Conservation (phyloP, 2,888 invertebrate genomes). For the Eupelmus urozonus region DNA sequence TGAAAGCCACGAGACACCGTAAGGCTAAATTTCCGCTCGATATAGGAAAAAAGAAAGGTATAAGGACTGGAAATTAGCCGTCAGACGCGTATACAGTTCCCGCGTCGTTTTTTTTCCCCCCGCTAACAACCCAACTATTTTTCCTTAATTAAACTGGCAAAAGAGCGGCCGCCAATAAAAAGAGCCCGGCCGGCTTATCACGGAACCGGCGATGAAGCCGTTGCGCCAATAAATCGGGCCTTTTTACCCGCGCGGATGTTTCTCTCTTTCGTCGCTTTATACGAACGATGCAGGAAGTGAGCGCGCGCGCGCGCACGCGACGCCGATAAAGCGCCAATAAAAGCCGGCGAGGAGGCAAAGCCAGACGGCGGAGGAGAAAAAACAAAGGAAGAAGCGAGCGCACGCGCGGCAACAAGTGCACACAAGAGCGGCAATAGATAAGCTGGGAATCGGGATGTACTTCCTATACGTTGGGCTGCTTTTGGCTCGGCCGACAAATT, state of each 20-base stretch:
- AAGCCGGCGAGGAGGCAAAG: background rate
- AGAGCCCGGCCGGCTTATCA: conserved; percentile 7
- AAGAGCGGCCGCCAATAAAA: background rate
- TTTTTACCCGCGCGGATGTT: background rate
- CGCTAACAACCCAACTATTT: background rate
- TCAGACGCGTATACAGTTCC: too few species aligned
- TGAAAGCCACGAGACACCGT: too few species aligned
- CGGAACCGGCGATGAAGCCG: conserved; percentile 23
- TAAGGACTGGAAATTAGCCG: too few species aligned
- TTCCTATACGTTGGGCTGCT: background rate
- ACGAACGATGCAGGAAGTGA: background rate
- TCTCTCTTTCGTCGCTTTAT: too few species aligned
- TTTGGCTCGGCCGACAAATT: conserved; percentile 15
- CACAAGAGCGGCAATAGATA: conserved; percentile 1
- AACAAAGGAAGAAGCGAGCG: background rate
- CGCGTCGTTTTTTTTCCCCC: too few species aligned
- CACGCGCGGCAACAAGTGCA: background rate
- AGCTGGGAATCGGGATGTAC: conserved; percentile 8
- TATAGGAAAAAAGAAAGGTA: too few species aligned
- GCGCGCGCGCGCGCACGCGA: background rate
- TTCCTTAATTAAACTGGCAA: conserved; percentile 12
- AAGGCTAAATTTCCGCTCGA: too few species aligned
- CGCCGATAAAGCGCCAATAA: background rate
- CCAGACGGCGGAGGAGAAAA: background rate
- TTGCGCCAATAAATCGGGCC: conserved; percentile 12